Conservation (phyloP, 2,797 vertebrate genomes). For the Rachycentron canadum region DNA sequence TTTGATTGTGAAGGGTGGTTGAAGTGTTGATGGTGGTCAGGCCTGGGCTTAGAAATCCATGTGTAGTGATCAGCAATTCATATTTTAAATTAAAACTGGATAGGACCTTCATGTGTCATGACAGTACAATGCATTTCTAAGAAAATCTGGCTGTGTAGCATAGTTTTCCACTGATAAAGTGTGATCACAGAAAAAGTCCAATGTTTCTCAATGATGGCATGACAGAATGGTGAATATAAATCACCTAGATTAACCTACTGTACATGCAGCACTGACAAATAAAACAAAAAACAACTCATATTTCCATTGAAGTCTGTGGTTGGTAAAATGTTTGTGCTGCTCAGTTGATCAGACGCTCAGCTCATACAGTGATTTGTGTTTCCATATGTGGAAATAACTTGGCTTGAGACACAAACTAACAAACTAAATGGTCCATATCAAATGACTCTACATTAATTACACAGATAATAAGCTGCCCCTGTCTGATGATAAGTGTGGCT, state of each 20-base stretch:
- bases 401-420: constrained; percentile 7
- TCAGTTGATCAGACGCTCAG: neutral
- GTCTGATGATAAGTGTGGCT: constrained; percentile 23
- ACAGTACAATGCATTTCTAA: neutral
- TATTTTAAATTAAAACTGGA: neutral
- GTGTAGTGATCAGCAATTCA: neutral
- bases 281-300: too few relatives aligned
- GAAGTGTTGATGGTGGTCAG: neutral
- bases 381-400: constrained; percentile 21
- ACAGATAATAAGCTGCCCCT: constrained; percentile 44
- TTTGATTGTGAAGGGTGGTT: neutral
- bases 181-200: constrained; percentile 3
- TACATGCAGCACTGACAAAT: neutral
- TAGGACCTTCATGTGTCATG: neutral
- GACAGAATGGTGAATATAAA: neutral
- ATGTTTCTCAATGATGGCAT: neutral
- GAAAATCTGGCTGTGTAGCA: neutral
- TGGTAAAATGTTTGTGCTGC: neutral
- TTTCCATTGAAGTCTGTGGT: neutral
- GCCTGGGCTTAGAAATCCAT: neutral
- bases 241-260: neutral
- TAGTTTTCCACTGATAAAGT: neutral
- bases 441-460: constrained; percentile 43
- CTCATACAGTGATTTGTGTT: neutral
- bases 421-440: constrained; percentile 21